A percentile compares a stretch with the other conserved stretches of the same genome.
Evolutionary conservation across 2,888 invertebrate species (phyloP).

Genomic region (Neria commutata): DNA sequence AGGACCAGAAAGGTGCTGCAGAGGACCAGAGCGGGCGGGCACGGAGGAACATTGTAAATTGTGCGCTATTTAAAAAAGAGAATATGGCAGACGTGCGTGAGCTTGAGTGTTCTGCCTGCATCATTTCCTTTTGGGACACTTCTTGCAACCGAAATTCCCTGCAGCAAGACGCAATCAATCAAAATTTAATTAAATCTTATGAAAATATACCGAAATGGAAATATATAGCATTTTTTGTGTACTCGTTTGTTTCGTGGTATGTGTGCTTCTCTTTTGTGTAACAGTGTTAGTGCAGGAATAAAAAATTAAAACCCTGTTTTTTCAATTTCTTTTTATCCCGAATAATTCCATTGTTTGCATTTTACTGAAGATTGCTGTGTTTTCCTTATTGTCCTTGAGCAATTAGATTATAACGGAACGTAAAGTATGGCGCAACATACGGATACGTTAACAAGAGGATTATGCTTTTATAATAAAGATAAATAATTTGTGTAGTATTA

Average conservation of each 20-base stretch:
- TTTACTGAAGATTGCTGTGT: neutral
- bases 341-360: neutral
- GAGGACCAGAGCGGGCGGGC: neutral
- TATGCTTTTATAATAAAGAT: too few species aligned
- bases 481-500: too few species aligned
- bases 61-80: neutral
- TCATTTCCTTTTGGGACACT: neutral
- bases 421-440: too few species aligned
- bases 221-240: neutral
- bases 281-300: neutral
- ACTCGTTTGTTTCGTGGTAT: neutral
- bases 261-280: neutral
- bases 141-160: slow-evolving; percentile 2
- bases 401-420: too few species aligned
- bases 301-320: neutral
- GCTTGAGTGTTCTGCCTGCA: neutral
- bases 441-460: too few species aligned
- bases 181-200: slow-evolving; percentile 28
- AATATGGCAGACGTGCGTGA: neutral
- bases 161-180: slow-evolving; percentile 24
- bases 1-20: neutral
- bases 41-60: neutral
- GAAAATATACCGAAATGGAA: slow-evolving; percentile 17
- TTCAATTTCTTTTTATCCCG: neutral
- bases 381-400: neutral